Percentiles rank a stretch among this genome's conserved stretches.
phyloP scores from a whole-genome alignment of 2,113 vertebrate genomes.

The Abramis brama region DNA sequence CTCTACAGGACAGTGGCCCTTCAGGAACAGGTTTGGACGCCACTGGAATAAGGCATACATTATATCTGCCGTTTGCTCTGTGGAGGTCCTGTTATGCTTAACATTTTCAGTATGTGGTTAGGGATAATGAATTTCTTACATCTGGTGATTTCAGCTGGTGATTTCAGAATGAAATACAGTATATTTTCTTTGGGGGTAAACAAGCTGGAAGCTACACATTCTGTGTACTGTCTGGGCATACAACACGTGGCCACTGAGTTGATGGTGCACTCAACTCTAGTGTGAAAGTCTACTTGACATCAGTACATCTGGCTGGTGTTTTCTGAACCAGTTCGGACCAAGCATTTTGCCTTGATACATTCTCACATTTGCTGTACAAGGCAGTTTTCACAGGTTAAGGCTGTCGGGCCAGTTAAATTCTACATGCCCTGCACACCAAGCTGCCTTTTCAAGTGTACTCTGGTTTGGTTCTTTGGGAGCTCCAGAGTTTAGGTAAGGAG shows the following conservation, averaged over 20 bases:
- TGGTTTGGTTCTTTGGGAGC: conserved; percentile 5
- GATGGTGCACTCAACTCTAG: background rate
- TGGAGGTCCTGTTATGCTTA: conserved; percentile 21
- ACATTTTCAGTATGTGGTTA: background rate
- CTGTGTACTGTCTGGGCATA: conserved; percentile 17
- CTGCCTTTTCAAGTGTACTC: background rate
- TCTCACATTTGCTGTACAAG: background rate
- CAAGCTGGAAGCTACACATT: conserved; percentile 57
- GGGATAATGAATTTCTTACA: conserved; percentile 11
- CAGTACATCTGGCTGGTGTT: conserved; percentile 12
- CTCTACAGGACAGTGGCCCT: too few relatives aligned
- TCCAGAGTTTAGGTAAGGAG: background rate
- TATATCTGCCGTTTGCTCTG: conserved; percentile 46
- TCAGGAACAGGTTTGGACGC: too few relatives aligned
- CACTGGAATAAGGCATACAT: conserved; percentile 48
- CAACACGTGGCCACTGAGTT: background rate
- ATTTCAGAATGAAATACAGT: conserved; percentile 71
- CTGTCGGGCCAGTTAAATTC: background rate
- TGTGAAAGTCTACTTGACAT: background rate
- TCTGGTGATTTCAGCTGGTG: conserved; percentile 75
- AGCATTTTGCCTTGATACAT: background rate
- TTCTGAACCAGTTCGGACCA: conserved; percentile 1
- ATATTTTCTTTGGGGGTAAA: conserved; percentile 75
- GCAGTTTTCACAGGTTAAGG: background rate
- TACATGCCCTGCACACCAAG: background rate